A percentile compares a stretch with the other conserved stretches of the same genome.
phyloP scores from a whole-genome alignment of 2,113 vertebrate species.

The Poeciliopsis turrubarensis region DNA sequence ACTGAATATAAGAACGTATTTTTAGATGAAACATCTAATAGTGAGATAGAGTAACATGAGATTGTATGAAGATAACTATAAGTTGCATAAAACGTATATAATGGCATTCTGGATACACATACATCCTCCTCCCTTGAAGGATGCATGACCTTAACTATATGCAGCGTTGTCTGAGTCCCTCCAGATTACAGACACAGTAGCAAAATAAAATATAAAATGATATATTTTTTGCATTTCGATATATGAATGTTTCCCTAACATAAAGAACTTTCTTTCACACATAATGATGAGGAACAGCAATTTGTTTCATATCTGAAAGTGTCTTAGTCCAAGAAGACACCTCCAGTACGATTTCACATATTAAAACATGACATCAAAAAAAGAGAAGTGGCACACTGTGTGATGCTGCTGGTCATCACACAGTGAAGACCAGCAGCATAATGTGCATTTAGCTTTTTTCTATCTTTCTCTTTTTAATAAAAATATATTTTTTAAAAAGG shows the following conservation, averaged over 20 bases:
- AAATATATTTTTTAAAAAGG: too few relatives aligned
- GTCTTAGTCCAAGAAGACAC: background rate
- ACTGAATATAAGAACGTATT: too few relatives aligned
- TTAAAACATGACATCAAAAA: background rate
- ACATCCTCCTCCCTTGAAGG: background rate
- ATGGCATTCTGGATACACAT: too few relatives aligned
- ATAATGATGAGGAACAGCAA: background rate
- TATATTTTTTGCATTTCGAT: conserved; percentile 20
- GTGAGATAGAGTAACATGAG: too few relatives aligned
- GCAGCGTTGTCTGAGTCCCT: background rate
- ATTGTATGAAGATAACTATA: background rate
- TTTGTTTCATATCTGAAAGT: background rate
- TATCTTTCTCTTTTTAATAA: too few relatives aligned
- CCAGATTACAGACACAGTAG: background rate
- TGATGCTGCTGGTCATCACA: too few relatives aligned
- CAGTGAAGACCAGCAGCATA: background rate
- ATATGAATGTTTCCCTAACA: background rate
- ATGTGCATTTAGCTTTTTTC: background rate
- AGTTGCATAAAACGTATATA: background rate
- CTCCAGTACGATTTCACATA: background rate
- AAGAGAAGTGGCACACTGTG: too few relatives aligned
- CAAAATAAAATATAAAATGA: conserved; percentile 14
- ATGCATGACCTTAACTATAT: background rate
- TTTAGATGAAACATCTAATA: too few relatives aligned
- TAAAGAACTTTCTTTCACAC: background rate